phyloP scores from a whole-genome alignment of 2,113 vertebrate genomes.

The Syrrhaptes paradoxus region DNA sequence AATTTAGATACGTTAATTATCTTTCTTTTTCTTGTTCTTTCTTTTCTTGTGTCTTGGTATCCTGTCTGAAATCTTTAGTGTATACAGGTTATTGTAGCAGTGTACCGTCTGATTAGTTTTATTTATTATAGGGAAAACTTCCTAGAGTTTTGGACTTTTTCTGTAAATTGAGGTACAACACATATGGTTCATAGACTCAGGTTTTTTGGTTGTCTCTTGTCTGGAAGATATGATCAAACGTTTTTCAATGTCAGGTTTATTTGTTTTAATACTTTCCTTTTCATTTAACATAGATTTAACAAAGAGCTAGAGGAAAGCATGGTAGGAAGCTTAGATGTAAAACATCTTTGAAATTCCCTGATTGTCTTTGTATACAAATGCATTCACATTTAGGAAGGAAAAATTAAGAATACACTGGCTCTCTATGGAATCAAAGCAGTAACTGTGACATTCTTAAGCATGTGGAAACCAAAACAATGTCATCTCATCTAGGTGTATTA shows the following conservation, averaged over 20 bases:
- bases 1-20: neutral
- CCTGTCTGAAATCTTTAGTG: neutral
- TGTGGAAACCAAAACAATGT: neutral
- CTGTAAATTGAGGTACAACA: neutral
- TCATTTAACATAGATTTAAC: neutral
- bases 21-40: neutral
- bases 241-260: neutral
- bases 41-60: neutral
- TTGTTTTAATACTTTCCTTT: neutral
- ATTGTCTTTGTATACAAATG: rapidly evolving
- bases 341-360: neutral
- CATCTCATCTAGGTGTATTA: neutral
- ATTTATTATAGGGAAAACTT: neutral
- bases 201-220: neutral
- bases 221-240: neutral
- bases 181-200: neutral
- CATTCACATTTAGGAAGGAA: neutral
- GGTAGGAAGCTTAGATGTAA: neutral
- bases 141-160: neutral
- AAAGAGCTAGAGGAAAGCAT: neutral
- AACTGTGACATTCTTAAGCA: neutral
- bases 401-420: neutral
- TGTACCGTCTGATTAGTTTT: neutral
- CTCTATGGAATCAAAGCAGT: neutral
- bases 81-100: neutral